A percentile compares a stretch with the other conserved stretches of the same genome.
Evolutionary conservation across 2,888 invertebrate genomes (phyloP).

Genomic region (Drosophila differens): DNA sequence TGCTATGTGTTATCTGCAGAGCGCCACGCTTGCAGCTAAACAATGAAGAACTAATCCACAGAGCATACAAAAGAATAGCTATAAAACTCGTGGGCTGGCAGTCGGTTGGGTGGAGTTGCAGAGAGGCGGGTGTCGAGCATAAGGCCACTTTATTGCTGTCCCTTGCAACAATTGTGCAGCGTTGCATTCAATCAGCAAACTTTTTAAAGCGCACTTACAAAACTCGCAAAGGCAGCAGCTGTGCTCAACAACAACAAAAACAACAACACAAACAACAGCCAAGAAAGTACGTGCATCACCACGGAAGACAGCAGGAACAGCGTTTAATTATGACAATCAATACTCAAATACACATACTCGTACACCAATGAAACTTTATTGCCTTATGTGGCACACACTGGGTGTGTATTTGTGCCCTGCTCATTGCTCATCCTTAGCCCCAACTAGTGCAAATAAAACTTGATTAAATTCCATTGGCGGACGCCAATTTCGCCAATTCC

Average conservation of each 20-base stretch:
- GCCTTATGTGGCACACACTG: conserved; percentile 23
- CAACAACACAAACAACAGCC: conserved; percentile 17
- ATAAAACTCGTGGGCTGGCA: conserved; percentile 67
- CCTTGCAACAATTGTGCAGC: conserved; percentile 80
- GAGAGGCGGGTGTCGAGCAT: conserved; percentile 36
- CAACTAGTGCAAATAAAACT: conserved; percentile 76
- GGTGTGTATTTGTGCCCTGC: conserved; percentile 26
- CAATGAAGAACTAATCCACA: conserved; percentile 79
- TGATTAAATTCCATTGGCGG: conserved; percentile 78
- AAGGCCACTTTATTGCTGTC: conserved; percentile 77
- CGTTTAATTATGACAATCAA: conserved; percentile 80
- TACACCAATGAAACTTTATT: conserved; percentile 41
- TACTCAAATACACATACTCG: conserved; percentile 46
- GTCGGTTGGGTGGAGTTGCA: neutral
- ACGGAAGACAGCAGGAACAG: conserved; percentile 42
- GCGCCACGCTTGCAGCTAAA: conserved; percentile 76
- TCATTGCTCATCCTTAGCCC: conserved; percentile 62
- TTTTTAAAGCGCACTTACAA: conserved; percentile 79
- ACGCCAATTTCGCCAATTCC: conserved; percentile 62
- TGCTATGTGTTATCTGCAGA: conserved; percentile 62
- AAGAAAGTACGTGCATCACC: conserved; percentile 55
- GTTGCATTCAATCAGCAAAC: conserved; percentile 78
- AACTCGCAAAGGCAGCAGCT: conserved; percentile 57
- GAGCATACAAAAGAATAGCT: conserved; percentile 79
- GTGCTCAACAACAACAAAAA: conserved; percentile 15